These are phyloP conservation scores for Anhinga anhinga DNA, from an alignment of 2,113 vertebrate species.

Conservation along the genomic window DNA sequence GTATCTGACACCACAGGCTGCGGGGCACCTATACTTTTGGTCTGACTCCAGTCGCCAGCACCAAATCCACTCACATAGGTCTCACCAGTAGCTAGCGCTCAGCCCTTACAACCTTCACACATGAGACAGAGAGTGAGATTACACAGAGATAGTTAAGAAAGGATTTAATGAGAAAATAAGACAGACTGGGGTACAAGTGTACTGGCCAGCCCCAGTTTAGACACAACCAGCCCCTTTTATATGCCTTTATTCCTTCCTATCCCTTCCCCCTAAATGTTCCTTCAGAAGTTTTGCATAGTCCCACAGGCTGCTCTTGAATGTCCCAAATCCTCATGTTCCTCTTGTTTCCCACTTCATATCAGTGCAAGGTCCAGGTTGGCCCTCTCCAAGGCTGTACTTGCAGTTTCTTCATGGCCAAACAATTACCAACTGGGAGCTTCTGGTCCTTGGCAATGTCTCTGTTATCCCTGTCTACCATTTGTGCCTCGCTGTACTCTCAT, in stretches of 20 bases:
- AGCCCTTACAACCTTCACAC: neutral
- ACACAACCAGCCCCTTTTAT: rapidly evolving
- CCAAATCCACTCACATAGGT: neutral
- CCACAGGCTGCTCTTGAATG: neutral
- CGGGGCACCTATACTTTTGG: too few species aligned
- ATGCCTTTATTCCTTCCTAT: neutral
- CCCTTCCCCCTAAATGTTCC: neutral
- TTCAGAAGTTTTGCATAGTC: neutral
- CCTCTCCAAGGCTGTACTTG: rapidly evolving
- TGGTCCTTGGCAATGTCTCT: neutral
- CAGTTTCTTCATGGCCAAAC: neutral
- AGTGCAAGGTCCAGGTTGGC: neutral
- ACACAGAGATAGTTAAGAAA: neutral
- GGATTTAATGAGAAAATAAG: neutral
- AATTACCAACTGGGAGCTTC: neutral
- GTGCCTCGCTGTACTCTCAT: neutral
- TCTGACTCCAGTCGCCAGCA: neutral
- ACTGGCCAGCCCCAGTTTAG: neutral
- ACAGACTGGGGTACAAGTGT: neutral
- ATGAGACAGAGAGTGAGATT: neutral
- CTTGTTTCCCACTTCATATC: neutral
- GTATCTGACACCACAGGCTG: neutral
- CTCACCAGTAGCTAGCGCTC: neutral
- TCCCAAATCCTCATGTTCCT: neutral
- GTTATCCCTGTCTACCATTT: neutral